A percentile compares a stretch with the other conserved stretches of the same genome.
Evolutionary conservation across 2,888 invertebrate genomes (phyloP).

Genomic region (Leucoptera coffeella): DNA sequence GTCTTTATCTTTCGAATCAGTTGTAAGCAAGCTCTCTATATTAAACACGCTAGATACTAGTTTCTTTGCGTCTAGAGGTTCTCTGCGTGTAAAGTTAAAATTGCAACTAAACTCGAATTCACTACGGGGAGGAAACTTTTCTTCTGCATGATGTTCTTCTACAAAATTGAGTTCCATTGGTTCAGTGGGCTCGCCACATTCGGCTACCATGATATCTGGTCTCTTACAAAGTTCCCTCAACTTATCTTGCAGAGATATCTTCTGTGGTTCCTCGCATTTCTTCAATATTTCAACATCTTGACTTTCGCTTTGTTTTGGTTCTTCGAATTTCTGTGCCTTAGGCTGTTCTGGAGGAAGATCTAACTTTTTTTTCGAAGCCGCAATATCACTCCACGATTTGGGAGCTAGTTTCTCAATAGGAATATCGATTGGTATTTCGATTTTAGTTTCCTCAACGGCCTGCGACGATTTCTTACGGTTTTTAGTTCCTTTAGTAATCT

Average conservation of each 20-base stretch:
- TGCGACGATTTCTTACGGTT: constrained; percentile 28
- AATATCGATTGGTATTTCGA: constrained; percentile 6
- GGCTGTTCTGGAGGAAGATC: not conserved
- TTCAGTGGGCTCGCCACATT: constrained; percentile 36
- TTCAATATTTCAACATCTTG: constrained; percentile 9
- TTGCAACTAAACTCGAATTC: too few relatives aligned
- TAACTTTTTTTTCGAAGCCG: constrained; percentile 20
- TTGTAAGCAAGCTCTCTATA: too few relatives aligned
- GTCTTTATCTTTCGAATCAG: too few relatives aligned
- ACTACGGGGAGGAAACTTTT: constrained; percentile 30
- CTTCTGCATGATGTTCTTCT: constrained; percentile 36
- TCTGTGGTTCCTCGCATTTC: constrained; percentile 13
- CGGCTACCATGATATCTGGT: constrained; percentile 41
- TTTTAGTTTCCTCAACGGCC: constrained; percentile 13
- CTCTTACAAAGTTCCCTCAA: constrained; percentile 35
- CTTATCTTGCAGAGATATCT: constrained; percentile 31
- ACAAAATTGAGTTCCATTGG: constrained; percentile 37
- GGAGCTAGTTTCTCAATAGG: constrained; percentile 17
- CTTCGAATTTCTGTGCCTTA: constrained; percentile 8
- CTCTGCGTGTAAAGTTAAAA: too few relatives aligned
- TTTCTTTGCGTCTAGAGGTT: too few relatives aligned
- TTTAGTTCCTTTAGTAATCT: constrained; percentile 31
- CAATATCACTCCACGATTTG: constrained; percentile 52
- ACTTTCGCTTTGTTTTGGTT: constrained; percentile 5
- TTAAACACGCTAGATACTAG: too few relatives aligned